Base-by-base conservation (phyloP, 2,797 vertebrate genomes). In the Antennarius maculatus region DNA sequence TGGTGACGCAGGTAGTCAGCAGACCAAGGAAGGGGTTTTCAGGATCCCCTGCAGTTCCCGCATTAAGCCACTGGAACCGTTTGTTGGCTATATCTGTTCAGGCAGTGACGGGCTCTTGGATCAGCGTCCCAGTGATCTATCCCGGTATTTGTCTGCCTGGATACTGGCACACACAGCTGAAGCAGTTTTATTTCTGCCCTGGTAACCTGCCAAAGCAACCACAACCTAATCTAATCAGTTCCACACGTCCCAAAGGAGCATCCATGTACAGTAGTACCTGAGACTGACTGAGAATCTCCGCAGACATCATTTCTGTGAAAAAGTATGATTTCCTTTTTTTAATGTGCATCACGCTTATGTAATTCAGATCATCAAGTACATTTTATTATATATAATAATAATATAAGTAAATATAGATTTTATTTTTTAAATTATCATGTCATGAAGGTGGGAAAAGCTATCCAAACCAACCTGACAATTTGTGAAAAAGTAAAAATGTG, bases 101-200 rank as follows among this genome's bases (percentile, higher is more conserved):
- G 64, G 59, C 66, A 14, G 52, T 6, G 23, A 57, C 51, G 63
- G 51, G 72, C 63, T 3, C 54, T 7, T 41, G 14, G 41, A 50
- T 73, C 49, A 39, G 48, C 34, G 53, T 39, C 64, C 61, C 64
- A 29, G 3, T 8, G 57, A 54, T 76, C 81, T 79, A 68, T 83
- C 78, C 76, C 71, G 31, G 74, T 67, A 56, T 71, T 57, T 56
- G 17, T 90, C 89, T 91, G 87, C 88, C 85, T 53, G 55, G 88
- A 88, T 77, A 90, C 86, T 66, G 57, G 59, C 61, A 17, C 62
- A 34, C 78, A 48, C 74, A 84, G 79, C 83, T 72, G 75, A 76
- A 76, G 75, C 69, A 68, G 83, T 84, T 80, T 63, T 61, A 43
- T 83, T 80, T 86, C 42, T 77, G 76, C 27, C 31, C 55, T 84